phyloP scores from a whole-genome alignment of 1,140 invertebrate species.

The Streblospio benedicti region DNA sequence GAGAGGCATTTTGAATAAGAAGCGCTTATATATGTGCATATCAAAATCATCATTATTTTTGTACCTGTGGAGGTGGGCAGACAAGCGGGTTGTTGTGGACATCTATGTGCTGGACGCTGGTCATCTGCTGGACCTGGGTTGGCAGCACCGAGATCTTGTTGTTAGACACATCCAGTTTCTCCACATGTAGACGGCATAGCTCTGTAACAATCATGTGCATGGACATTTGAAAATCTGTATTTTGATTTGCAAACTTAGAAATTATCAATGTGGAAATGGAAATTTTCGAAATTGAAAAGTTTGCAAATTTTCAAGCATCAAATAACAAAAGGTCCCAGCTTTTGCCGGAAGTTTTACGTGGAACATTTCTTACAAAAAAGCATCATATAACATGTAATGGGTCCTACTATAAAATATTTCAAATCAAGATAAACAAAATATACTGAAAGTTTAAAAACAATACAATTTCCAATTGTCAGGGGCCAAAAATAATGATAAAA shows the following conservation, averaged over 20 bases:
- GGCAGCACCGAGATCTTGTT: slow-evolving; percentile 80
- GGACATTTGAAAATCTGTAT: neutral
- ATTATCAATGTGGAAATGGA: neutral
- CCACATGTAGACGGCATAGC: slow-evolving; percentile 73
- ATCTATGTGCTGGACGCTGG: slow-evolving; percentile 64
- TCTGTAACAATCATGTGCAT: slow-evolving; percentile 51
- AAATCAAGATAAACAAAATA: too few species aligned
- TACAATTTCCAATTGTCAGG: too few species aligned
- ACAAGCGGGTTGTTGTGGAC: slow-evolving; percentile 80
- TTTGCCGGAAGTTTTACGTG: too few species aligned
- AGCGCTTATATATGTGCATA: too few species aligned
- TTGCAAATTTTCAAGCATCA: neutral
- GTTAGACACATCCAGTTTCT: slow-evolving; percentile 74
- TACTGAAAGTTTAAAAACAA: too few species aligned
- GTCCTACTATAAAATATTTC: neutral
- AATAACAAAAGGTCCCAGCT: too few species aligned
- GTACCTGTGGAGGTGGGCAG: slow-evolving; percentile 81
- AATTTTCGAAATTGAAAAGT: neutral
- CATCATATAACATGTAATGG: neutral
- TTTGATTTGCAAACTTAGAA: neutral
- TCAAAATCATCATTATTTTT: too few species aligned
- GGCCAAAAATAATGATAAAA: too few species aligned
- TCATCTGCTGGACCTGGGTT: slow-evolving; percentile 74
- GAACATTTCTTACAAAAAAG: neutral
- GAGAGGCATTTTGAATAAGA: too few species aligned